Base-by-base conservation (phyloP, 37 sponge, comb jelly and placozoan species). In the Halichondria panicea region DNA sequence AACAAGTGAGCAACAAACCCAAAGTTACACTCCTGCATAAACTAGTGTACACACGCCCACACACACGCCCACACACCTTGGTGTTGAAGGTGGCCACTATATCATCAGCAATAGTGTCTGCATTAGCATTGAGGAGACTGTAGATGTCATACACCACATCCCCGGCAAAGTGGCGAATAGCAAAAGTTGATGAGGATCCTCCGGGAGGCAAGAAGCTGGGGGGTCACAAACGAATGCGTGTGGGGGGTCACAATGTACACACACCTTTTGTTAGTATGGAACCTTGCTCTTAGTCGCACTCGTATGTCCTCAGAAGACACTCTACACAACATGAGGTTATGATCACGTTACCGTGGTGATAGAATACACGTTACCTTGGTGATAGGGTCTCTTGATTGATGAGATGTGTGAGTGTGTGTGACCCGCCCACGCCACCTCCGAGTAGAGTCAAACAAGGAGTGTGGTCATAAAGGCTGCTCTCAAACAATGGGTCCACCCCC, bases 1-100 rank as follows among this genome's bases (percentile, higher is more conserved):
- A 93, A 93, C n/a, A 93, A 71, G 58, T 93, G 94, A 28, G 74
- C 81, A 37, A 81, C 91, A 56, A 93, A 93, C 0, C 90, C 89
- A 81, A 93, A 93, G 52, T 78, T 89, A 60, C 94, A 93, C 19
- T 89, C 89, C 91, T 92, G 52, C 24, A 70, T 50, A 69, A 68
- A 66, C 22, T 69, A 25, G 55, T 5, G 37, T 30, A 21, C 18
- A 28, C 33, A 40, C 9, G 15, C 50, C 9, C 50, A 48, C 50
- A 48, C 50, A 48, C 9, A 48, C 50, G 13, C 9, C 9, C 50
- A 55, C 30, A 46, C 34, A 79, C 93, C 85, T 93, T 88, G 40
- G 55, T 76, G 30, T 77, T 80, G 69, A 93, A 93, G 4, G 89
- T 73, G 12, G 90, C 78, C 11, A 93, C 55, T 34, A 93, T 80